These are phyloP conservation scores for Hedya salicella DNA, from an alignment of 2,888 invertebrate genomes.

Conservation along the genomic window DNA sequence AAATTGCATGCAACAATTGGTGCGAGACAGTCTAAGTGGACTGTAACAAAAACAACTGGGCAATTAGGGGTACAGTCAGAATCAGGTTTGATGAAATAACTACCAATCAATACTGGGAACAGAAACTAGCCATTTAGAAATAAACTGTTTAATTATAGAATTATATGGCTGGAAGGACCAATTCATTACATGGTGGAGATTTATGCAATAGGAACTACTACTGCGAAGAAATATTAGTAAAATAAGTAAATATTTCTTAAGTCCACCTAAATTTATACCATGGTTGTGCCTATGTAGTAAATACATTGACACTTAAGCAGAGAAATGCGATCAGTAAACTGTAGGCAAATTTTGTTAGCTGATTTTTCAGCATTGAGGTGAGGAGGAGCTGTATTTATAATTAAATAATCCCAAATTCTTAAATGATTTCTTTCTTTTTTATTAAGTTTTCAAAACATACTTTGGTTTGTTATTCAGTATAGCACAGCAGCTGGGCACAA, in stretches of 20 bases:
- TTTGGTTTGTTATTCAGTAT: no score
- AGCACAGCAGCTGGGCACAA: no score
- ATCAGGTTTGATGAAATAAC: conserved; percentile 43
- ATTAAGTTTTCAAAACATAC: no score
- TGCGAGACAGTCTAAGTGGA: conserved; percentile 39
- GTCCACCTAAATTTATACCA: no score
- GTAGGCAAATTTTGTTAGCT: no score
- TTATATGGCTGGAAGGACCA: conserved; percentile 8
- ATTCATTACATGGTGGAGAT: not conserved
- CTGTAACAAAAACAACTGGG: conserved; percentile 32
- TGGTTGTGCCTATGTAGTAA: no score
- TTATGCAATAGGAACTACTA: not conserved
- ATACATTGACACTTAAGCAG: no score
- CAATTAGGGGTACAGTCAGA: conserved; percentile 32
- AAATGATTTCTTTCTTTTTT: no score
- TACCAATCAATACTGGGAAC: conserved; percentile 39
- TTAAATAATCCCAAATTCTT: no score
- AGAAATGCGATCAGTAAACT: no score
- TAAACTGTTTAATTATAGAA: conserved; percentile 25
- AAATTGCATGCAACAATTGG: conserved; percentile 40
- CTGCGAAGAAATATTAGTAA: not conserved
- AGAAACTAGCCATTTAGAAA: conserved; percentile 15
- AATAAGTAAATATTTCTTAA: not conserved
- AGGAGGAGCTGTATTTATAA: no score
- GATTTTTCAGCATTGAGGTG: no score